These are phyloP conservation scores for Eucidaris tribuloides DNA, from an alignment of 35 echinoderm and acorn worm species.

Conservation along the genomic window DNA sequence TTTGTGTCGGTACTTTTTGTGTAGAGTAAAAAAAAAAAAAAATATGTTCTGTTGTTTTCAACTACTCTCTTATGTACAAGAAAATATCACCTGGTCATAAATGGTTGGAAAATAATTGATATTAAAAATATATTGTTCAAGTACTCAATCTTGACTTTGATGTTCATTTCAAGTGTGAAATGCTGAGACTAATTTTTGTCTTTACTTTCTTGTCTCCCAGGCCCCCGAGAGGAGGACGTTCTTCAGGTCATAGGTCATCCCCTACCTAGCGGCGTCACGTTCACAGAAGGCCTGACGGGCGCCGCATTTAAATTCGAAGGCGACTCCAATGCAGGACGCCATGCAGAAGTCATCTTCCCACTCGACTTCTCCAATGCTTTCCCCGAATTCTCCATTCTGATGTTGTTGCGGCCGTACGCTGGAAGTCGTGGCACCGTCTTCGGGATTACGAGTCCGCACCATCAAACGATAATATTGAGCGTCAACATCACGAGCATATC, in stretches of 20 bases:
- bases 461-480: conserved; percentile 28
- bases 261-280: conserved; percentile 37
- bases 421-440: conserved; percentile 27
- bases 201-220: conserved; percentile 3
- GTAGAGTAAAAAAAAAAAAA: too few species aligned
- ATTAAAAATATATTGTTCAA: neutral
- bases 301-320: conserved; percentile 41
- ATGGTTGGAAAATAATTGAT: neutral
- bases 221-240: neutral
- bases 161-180: neutral
- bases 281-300: conserved; percentile 33
- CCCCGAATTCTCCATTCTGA: conserved; percentile 43
- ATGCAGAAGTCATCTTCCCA: conserved; percentile 37
- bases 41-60: too few species aligned
- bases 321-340: conserved; percentile 47
- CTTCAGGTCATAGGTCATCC: conserved; percentile 45
- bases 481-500: conserved; percentile 17
- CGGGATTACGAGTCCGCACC: conserved; percentile 7
- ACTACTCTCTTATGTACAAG: neutral
- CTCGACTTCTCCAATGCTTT: conserved; percentile 23
- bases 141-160: neutral
- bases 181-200: too few species aligned
- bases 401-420: conserved; percentile 27
- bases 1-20: too few species aligned
- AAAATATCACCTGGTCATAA: neutral